Percentiles rank a stretch among this genome's conserved stretches.
Conservation (phyloP, 2,797 vertebrate species). For the Uromys caudimaculatus region DNA sequence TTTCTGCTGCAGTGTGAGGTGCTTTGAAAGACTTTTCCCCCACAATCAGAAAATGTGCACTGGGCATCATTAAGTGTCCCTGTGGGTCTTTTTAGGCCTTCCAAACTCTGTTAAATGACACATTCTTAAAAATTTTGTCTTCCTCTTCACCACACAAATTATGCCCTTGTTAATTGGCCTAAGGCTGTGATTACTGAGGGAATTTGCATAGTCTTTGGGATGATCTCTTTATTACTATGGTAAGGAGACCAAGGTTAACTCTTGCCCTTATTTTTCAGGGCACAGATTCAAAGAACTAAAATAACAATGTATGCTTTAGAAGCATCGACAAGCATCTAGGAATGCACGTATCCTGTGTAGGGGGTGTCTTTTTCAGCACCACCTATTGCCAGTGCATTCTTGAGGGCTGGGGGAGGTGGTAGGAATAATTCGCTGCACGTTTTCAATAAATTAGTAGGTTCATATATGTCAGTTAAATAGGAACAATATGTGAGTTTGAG, state of each 20-base stretch:
- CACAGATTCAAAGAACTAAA: slow-evolving; percentile 58
- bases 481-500: slow-evolving; percentile 74
- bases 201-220: slow-evolving; percentile 4
- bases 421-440: slow-evolving; percentile 77
- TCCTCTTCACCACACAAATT: not conserved
- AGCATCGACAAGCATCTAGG: not conserved
- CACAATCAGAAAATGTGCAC: accelerated
- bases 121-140: slow-evolving; percentile 12
- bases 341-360: slow-evolving; percentile 22
- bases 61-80: not conserved
- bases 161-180: slow-evolving; percentile 32
- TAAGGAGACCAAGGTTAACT: slow-evolving; percentile 47
- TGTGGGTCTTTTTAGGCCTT: not conserved
- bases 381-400: slow-evolving; percentile 60
- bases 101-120: slow-evolving; percentile 21
- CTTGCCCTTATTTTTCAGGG: slow-evolving; percentile 1
- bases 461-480: slow-evolving; percentile 71
- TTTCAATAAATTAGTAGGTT: slow-evolving; percentile 79
- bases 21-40: not conserved
- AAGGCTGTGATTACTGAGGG: slow-evolving; percentile 25
- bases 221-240: slow-evolving; percentile 33
- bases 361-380: slow-evolving; percentile 25
- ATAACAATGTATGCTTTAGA: slow-evolving; percentile 31
- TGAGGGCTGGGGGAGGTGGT: slow-evolving; percentile 60
- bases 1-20: not conserved